Conservation (phyloP, 2,797 vertebrate genomes). For the Vipera ursinii region DNA sequence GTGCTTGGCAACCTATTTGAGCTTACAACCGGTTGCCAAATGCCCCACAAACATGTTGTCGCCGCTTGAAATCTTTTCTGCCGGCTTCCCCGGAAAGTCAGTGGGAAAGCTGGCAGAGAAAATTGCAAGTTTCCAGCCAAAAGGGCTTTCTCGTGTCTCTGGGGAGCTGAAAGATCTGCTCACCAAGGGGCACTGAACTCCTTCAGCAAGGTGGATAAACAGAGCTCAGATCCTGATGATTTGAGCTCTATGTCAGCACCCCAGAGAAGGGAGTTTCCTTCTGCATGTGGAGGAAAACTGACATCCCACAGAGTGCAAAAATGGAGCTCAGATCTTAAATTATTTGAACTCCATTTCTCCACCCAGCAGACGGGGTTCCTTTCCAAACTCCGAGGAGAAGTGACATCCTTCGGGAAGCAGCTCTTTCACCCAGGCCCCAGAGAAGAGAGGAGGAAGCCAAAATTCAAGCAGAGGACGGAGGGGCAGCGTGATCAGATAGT, state of each 20-base stretch:
- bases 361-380: not conserved
- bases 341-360: not conserved
- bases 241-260: not conserved
- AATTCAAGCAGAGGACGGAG: not conserved
- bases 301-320: not conserved
- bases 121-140: not conserved
- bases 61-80: too few species aligned
- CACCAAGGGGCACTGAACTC: not conserved
- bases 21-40: too few species aligned
- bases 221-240: not conserved
- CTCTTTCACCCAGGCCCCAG: not conserved
- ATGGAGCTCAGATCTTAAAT: not conserved
- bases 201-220: not conserved
- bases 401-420: not conserved
- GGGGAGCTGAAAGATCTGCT: not conserved
- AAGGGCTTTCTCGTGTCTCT: not conserved
- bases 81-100: too few species aligned
- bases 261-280: not conserved
- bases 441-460: not conserved
- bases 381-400: not conserved
- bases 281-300: not conserved
- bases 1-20: too few species aligned
- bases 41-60: too few species aligned
- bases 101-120: not conserved
- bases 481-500: not conserved